phyloP scores from a whole-genome alignment of 1,140 invertebrate genomes.

The Drosophila eugracilis region DNA sequence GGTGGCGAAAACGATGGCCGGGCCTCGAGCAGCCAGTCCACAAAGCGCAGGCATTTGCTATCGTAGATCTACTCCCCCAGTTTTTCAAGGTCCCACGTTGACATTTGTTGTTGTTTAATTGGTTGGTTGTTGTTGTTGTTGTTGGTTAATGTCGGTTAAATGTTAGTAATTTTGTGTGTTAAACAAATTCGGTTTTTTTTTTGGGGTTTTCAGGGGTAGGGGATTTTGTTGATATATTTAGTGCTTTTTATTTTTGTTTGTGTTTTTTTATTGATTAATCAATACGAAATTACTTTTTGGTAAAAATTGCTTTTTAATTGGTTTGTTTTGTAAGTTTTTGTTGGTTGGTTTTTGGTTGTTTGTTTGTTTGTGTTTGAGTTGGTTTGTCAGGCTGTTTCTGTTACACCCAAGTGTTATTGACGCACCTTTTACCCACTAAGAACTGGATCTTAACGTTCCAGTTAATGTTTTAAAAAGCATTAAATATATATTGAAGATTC shows the following conservation, averaged over 20 bases:
- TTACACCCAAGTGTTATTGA: slow-evolving; percentile 71
- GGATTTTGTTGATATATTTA: slow-evolving; percentile 66
- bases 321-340: slow-evolving; percentile 64
- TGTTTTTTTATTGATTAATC: slow-evolving; percentile 80
- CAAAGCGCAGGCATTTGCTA: slow-evolving; percentile 91
- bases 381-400: slow-evolving; percentile 54
- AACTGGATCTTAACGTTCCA: slow-evolving; percentile 3
- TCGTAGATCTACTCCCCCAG: slow-evolving; percentile 89
- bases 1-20: slow-evolving; percentile 84
- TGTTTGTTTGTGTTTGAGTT: slow-evolving; percentile 47
- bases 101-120: slow-evolving; percentile 47
- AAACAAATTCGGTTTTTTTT: slow-evolving; percentile 56
- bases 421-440: slow-evolving; percentile 71
- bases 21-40: slow-evolving; percentile 92
- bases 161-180: slow-evolving; percentile 77
- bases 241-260: slow-evolving; percentile 85
- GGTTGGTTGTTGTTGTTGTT: slow-evolving; percentile 45
- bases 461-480: slow-evolving; percentile 75
- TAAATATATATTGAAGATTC: slow-evolving; percentile 71
- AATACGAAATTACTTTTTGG: slow-evolving; percentile 69
- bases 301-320: slow-evolving; percentile 79
- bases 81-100: slow-evolving; percentile 15
- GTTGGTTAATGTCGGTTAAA: slow-evolving; percentile 81
- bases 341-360: slow-evolving; percentile 22
- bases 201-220: slow-evolving; percentile 29